phyloP scores from a whole-genome alignment of 1,140 invertebrate genomes.

The Drosophila ambigua region DNA sequence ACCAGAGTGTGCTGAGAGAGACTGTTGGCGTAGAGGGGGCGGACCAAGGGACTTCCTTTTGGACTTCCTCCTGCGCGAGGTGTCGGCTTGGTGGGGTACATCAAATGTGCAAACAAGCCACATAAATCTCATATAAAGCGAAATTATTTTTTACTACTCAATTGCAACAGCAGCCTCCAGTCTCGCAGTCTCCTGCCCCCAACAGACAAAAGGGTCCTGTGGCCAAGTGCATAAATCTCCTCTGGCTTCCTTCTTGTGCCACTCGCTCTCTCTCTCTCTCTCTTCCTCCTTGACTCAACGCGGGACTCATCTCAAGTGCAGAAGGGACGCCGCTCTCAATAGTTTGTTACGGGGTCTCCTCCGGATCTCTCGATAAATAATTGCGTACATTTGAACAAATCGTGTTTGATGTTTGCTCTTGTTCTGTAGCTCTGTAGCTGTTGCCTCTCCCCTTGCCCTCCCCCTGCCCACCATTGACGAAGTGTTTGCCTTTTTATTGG shows the following conservation, averaged over 20 bases:
- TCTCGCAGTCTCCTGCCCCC: conserved; percentile 41
- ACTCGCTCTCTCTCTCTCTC: conserved; percentile 10
- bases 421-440: conserved; percentile 48
- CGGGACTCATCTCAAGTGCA: conserved; percentile 28
- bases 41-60: conserved; percentile 2
- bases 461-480: too few species aligned
- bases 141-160: conserved; percentile 83
- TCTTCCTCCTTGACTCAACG: conserved; percentile 5
- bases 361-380: conserved; percentile 72
- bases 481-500: conserved; percentile 55
- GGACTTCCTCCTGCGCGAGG: conserved; percentile 29
- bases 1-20: not conserved
- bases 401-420: conserved; percentile 81
- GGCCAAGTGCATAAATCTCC: conserved; percentile 58
- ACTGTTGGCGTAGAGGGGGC: not conserved
- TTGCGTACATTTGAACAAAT: conserved; percentile 83
- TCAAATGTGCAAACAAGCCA: conserved; percentile 82
- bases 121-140: conserved; percentile 79
- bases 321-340: conserved; percentile 26
- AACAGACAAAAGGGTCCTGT: conserved; percentile 51
- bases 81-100: conserved; percentile 66
- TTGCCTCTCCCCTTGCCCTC: conserved; percentile 31
- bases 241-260: not conserved
- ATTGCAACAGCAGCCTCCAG: conserved; percentile 60
- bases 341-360: conserved; percentile 48